These are phyloP conservation scores for Echinops telfairi DNA, from an alignment of 2,113 vertebrate species.

Conservation along the genomic window DNA sequence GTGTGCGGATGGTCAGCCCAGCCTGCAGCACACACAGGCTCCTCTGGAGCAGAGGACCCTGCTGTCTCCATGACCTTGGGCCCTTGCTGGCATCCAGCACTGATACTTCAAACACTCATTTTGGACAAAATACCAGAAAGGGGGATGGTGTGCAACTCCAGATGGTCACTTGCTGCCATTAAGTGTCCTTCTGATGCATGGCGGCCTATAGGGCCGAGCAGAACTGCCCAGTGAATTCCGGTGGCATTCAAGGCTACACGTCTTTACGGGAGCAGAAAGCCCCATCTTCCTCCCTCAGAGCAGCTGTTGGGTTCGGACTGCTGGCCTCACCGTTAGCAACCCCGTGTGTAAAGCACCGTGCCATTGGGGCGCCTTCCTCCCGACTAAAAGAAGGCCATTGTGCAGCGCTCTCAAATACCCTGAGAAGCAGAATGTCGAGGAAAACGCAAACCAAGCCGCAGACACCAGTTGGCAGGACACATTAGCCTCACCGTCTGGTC, in stretches of 20 bases:
- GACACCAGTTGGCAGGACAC: not conserved
- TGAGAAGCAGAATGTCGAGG: not conserved
- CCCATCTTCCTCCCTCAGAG: too few relatives aligned
- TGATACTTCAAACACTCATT: rapidly evolving
- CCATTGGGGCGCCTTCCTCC: too few relatives aligned
- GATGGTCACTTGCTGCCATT: too few relatives aligned
- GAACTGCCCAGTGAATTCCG: too few relatives aligned
- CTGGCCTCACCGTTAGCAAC: too few relatives aligned
- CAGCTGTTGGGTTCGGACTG: too few relatives aligned
- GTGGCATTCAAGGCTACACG: too few relatives aligned
- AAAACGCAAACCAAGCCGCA: not conserved
- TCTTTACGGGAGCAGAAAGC: too few relatives aligned
- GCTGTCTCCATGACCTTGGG: not conserved
- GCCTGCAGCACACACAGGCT: not conserved
- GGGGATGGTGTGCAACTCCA: too few relatives aligned
- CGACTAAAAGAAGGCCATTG: not conserved
- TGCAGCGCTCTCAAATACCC: not conserved
- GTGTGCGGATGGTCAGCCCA: not conserved
- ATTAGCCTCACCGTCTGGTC: not conserved
- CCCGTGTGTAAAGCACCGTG: too few relatives aligned
- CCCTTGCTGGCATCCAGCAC: not conserved
- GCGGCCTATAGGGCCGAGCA: too few relatives aligned
- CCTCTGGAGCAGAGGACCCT: not conserved
- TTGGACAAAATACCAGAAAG: not conserved
- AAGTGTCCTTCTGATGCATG: too few relatives aligned